Base-by-base conservation (phyloP, 2,797 vertebrate genomes). In the Bryconaethiops microstoma region DNA sequence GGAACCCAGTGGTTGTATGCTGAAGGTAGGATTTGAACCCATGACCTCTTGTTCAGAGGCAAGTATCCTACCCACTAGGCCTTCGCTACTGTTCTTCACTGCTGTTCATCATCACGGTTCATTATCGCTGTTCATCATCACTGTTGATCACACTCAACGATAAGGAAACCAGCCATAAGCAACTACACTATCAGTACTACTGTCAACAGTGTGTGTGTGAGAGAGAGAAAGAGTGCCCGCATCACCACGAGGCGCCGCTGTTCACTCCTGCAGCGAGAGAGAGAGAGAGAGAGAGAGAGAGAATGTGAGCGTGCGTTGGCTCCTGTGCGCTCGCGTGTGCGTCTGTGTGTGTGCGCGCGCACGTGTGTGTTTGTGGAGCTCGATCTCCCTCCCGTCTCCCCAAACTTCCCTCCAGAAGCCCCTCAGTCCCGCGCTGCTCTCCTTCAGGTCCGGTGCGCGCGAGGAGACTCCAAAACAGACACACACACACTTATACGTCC, bases 401-500 rank as follows among this genome's bases (percentile, higher is more conserved):
- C 75, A 77, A 54, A 77, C 75, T 65, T 55, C 75, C 63, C 35
- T 67, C 19, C 75, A 67, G 60, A 50, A 76, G 42, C 39, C 50
- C 50, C 60, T 76, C 74, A 60, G 35, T 45, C n/a, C 60, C 35
- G 57, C 39, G 54, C 71, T 40, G 29, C 57, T 59, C 57, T 64
- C 62, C 25, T 64, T 64, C 62, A 64, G 62, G 62, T 64, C 62
- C 62, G 62, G 62, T 54, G 62, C 25, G 62, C 6, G 62, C 62
- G 62, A 64, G 17, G 42, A 71, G 69, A 54, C 40, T 50, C 69
- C 62, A 64, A 64, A 64, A 64, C 29, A 17, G 59, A 10, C 23
- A 7, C 42, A 14, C 9, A 10, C 55, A 7, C 55, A 7, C 67
- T 21, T 42, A 7, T 42, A 1, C 67, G 6, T 42, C 0, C 65